Evolutionary conservation across 2,113 vertebrate species (phyloP).

Genomic region (Pitta sordida): DNA sequence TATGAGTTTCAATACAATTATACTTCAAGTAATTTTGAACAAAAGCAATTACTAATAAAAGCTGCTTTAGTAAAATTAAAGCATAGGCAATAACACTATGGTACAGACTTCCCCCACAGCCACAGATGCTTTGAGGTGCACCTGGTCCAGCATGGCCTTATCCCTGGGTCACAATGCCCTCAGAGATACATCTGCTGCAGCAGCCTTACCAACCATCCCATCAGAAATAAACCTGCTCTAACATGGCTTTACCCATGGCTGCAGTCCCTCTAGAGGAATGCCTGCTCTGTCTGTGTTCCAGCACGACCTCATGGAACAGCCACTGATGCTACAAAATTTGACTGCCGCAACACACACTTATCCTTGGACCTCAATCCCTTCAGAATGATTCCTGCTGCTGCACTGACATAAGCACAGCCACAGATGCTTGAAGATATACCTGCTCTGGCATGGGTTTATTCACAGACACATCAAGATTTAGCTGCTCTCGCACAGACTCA

Average conservation of each 20-base stretch:
- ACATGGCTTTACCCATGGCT: rapidly evolving
- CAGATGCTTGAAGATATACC: rapidly evolving
- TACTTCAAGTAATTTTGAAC: not conserved
- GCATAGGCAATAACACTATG: not conserved
- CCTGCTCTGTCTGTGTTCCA: not conserved
- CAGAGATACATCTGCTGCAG: not conserved
- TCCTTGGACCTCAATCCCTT: not conserved
- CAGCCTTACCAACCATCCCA: not conserved
- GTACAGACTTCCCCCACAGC: not conserved
- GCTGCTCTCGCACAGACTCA: not conserved
- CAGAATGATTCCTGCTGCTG: not conserved
- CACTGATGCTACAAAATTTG: not conserved
- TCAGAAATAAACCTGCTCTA: not conserved
- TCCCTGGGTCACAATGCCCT: not conserved
- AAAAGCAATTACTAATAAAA: not conserved
- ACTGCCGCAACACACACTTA: not conserved
- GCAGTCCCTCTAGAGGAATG: not conserved
- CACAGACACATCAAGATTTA: not conserved
- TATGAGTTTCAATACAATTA: not conserved
- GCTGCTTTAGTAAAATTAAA: not conserved
- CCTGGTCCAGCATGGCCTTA: not conserved
- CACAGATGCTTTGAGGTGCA: not conserved
- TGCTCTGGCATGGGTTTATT: not conserved
- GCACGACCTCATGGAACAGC: not conserved
- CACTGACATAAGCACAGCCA: not conserved